Base-by-base conservation (phyloP, 2,888 invertebrate species). In the Caenorhabditis wallacei region DNA sequence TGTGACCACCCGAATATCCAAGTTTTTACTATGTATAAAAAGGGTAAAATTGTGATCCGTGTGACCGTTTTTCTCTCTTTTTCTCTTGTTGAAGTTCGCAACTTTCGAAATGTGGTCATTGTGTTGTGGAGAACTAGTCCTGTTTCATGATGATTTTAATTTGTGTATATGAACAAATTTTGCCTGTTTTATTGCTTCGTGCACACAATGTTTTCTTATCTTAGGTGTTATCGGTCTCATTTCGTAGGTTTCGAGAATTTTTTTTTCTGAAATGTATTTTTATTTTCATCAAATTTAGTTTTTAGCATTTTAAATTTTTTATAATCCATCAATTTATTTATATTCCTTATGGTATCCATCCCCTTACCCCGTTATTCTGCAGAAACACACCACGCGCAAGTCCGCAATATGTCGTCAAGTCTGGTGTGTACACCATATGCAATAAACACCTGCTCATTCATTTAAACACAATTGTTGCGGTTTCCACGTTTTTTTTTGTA, bases 331-430 rank as follows among this genome's bases (percentile, higher is more conserved):
- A n/a, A n/a, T n/a, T n/a, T n/a, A 30, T 30, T 30, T 30, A 30
- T 3, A 3, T 40, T 22, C 24, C 4, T 22, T 0, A 5, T 13
- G 5, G 11, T 18, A 18, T 24, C 7, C 30, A 53, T 51, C 30
- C 48, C 30, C 18, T 43, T 35, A 16, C 20, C 64, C 56, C 43
- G n/a, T 24, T 35, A 16, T 10, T 51, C 68, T 69, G 68, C 68
- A 66, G 76, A 76, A 68, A 69, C 76, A 61, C 35, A 37, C 20
- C 30, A 13, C 10, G 20, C 18, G 20, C 11, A 13, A 8, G 57
- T 76, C 68, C 53, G 76, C 57, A 57, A 69, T 26, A 16, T 69
- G 59, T n/a, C 76, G 76, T 69, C 18, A 53, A 4, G 1, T 76
- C 1, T 7, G 26, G 11, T 69, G 76, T 61, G 0, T 30, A 24